A percentile compares a stretch with the other conserved stretches of the same genome.
Evolutionary conservation across 2,888 invertebrate species (phyloP).

Genomic region (Luperina nickerlii): DNA sequence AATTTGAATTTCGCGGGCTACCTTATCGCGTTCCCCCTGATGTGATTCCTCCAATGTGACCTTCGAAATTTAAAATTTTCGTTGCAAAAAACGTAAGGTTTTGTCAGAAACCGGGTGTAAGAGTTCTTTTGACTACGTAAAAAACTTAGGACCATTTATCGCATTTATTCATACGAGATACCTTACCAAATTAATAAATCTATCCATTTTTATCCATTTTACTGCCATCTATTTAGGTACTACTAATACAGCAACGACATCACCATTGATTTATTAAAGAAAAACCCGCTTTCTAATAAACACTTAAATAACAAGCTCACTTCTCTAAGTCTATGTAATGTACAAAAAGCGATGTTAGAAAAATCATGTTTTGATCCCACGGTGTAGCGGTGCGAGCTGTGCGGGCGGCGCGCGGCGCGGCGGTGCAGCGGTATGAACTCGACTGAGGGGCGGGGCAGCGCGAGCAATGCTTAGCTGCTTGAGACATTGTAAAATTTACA

Average conservation of each 20-base stretch:
- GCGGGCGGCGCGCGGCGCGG: neutral
- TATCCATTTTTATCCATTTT: too few species aligned
- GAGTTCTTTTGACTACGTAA: neutral
- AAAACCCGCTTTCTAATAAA: constrained; percentile 37
- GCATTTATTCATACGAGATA: neutral
- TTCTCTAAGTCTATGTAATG: constrained; percentile 1
- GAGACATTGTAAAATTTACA: constrained; percentile 33
- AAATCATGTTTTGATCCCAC: constrained; percentile 40
- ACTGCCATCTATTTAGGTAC: neutral
- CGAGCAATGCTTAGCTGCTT: constrained; percentile 1
- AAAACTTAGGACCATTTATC: neutral
- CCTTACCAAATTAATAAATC: neutral
- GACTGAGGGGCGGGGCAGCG: constrained; percentile 19
- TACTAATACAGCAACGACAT: neutral
- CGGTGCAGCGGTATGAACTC: neutral
- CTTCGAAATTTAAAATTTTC: neutral
- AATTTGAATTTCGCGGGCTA: neutral
- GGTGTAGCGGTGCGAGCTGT: neutral
- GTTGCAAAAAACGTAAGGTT: neutral
- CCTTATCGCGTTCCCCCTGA: too few species aligned
- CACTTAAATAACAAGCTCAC: constrained; percentile 32
- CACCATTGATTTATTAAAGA: neutral
- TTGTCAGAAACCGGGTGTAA: neutral
- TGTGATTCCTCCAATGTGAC: neutral
- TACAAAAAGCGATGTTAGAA: constrained; percentile 32